These are phyloP conservation scores for Caretta caretta DNA, from an alignment of 2,113 vertebrate species.

Conservation along the genomic window DNA sequence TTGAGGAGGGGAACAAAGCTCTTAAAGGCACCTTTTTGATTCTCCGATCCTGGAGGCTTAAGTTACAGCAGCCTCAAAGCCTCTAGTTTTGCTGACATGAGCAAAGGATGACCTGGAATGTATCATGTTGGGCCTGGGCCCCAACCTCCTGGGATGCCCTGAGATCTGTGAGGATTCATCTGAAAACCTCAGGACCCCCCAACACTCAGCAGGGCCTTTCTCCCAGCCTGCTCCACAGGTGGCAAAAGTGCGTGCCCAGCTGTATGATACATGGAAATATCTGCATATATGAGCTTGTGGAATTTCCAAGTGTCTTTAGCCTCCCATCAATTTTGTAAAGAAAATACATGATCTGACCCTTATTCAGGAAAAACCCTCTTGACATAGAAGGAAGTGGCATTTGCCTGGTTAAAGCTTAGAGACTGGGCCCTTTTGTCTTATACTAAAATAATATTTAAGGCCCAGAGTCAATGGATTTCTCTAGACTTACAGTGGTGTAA, in stretches of 20 bases:
- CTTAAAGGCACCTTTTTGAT: not conserved
- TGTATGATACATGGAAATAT: not conserved
- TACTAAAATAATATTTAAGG: not conserved
- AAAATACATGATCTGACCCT: not conserved
- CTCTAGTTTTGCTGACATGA: not conserved
- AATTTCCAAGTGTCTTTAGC: not conserved
- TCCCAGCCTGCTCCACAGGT: rapidly evolving
- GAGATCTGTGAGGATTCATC: not conserved
- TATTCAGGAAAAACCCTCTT: not conserved
- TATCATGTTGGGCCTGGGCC: not conserved
- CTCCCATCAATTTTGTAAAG: not conserved
- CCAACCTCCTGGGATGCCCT: not conserved
- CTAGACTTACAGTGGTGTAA: not conserved
- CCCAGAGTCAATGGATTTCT: not conserved
- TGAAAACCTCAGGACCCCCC: not conserved
- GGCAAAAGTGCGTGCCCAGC: not conserved
- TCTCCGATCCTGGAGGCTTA: not conserved
- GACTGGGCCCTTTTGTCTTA: not conserved
- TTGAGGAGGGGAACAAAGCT: not conserved
- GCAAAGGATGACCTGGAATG: not conserved
- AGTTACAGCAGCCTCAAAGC: not conserved
- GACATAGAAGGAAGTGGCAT: not conserved
- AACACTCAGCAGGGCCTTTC: not conserved
- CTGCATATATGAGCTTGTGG: not conserved
- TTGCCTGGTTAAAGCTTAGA: not conserved